Evolutionary conservation across 1,140 invertebrate species (phyloP).

Genomic region (Lordiphosa stackelbergi): DNA sequence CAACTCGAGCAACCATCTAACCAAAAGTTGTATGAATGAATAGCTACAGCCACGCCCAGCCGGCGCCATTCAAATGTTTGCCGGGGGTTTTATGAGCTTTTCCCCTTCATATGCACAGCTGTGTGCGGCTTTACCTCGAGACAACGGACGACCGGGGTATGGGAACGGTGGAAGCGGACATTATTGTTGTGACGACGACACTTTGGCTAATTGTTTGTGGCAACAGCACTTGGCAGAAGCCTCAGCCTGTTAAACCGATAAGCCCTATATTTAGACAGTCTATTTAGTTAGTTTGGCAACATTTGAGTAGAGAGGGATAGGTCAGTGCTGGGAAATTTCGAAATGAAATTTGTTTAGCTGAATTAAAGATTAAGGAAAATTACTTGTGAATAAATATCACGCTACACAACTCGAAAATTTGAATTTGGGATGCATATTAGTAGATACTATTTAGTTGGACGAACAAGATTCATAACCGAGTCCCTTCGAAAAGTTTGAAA

Average conservation of each 20-base stretch:
- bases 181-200: slow-evolving; percentile 24
- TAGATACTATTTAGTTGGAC: too few relatives aligned
- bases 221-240: slow-evolving; percentile 32
- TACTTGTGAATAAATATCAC: too few relatives aligned
- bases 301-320: slow-evolving; percentile 1
- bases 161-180: slow-evolving; percentile 5
- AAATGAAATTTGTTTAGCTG: too few relatives aligned
- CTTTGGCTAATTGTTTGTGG: slow-evolving; percentile 66
- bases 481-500: too few relatives aligned
- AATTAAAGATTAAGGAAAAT: neutral
- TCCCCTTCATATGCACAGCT: slow-evolving; percentile 38
- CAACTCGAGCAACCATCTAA: slow-evolving; percentile 41
- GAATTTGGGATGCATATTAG: too few relatives aligned
- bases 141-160: neutral
- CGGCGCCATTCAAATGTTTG: slow-evolving; percentile 54
- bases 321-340: slow-evolving; percentile 3
- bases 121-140: slow-evolving; percentile 3
- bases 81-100: slow-evolving; percentile 43
- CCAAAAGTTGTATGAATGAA: slow-evolving; percentile 61
- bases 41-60: slow-evolving; percentile 33
- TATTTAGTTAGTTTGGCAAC: slow-evolving; percentile 7
- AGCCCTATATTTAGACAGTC: slow-evolving; percentile 20
- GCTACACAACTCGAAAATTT: too few relatives aligned
- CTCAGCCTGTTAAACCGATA: slow-evolving; percentile 21
- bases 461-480: too few relatives aligned